Conservation (phyloP, 2,888 invertebrate species). For the Neocrepidodera transversa region DNA sequence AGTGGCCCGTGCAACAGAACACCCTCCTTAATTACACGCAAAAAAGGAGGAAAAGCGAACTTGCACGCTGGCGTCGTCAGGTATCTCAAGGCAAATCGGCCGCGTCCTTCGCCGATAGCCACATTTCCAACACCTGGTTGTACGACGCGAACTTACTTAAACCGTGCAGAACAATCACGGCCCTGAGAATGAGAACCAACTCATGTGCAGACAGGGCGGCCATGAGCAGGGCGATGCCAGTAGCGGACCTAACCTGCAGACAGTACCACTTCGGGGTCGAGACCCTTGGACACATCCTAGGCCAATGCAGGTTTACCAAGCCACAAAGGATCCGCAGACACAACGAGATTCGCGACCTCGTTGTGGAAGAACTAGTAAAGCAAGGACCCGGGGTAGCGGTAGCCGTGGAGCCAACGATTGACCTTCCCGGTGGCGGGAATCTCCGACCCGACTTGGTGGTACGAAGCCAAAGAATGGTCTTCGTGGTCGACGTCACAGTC, state of each 20-base stretch:
- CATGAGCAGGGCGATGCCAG: constrained; percentile 41
- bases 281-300: constrained; percentile 50
- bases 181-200: constrained; percentile 48
- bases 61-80: constrained; percentile 41
- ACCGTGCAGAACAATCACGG: constrained; percentile 34
- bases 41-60: constrained; percentile 43
- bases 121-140: constrained; percentile 36
- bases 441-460: constrained; percentile 47
- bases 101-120: constrained; percentile 40
- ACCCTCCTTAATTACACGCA: constrained; percentile 12
- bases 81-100: constrained; percentile 47
- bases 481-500: constrained; percentile 48
- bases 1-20: constrained; percentile 9
- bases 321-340: constrained; percentile 42
- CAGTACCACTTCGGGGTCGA: constrained; percentile 45
- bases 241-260: constrained; percentile 45
- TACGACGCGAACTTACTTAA: no score
- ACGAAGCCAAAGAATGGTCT: constrained; percentile 40
- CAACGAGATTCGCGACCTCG: constrained; percentile 39
- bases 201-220: constrained; percentile 42
- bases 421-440: constrained; percentile 31
- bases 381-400: constrained; percentile 32
- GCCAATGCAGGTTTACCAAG: constrained; percentile 44
- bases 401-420: constrained; percentile 34
- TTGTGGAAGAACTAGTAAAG: constrained; percentile 4